These are phyloP conservation scores for Rhodeus uyekii DNA, from an alignment of 2,797 vertebrate species.

Conservation along the genomic window DNA sequence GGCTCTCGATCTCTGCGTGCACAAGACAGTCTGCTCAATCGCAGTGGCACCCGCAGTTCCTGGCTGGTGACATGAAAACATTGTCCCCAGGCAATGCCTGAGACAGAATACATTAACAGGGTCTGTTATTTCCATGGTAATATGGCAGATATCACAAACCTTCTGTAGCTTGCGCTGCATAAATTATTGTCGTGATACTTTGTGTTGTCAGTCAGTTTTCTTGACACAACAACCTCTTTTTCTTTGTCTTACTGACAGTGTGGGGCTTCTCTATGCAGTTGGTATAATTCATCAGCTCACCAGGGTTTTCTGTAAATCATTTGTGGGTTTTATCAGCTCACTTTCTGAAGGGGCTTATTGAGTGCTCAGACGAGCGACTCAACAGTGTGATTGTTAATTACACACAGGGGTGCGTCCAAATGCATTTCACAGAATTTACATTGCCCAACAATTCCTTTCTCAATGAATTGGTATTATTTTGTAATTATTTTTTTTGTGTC, in stretches of 20 bases:
- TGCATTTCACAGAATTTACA: too few species aligned
- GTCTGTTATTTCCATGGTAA: conserved; percentile 51
- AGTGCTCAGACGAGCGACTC: conserved; percentile 4
- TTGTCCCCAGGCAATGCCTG: conserved; percentile 52
- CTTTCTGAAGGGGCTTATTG: conserved; percentile 37
- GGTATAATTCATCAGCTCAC: conserved; percentile 33
- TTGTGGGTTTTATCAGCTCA: conserved; percentile 44
- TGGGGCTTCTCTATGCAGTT: conserved; percentile 10
- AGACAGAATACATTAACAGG: conserved; percentile 53
- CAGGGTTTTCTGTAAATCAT: conserved; percentile 38
- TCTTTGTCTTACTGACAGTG: conserved; percentile 21
- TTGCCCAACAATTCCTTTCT: too few species aligned
- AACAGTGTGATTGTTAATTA: conserved; percentile 45
- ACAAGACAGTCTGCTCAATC: conserved; percentile 44
- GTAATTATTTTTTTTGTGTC: not conserved
- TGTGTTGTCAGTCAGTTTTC: conserved; percentile 47
- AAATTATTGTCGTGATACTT: conserved; percentile 45
- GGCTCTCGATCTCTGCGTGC: conserved; percentile 27
- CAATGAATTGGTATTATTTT: not conserved
- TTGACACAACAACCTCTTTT: conserved; percentile 39
- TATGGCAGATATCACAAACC: conserved; percentile 55
- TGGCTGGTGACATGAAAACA: conserved; percentile 58
- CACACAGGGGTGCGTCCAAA: conserved; percentile 20
- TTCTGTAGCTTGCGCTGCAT: conserved; percentile 46
- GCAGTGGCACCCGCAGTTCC: conserved; percentile 43